Evolutionary conservation across 2,113 vertebrate species (phyloP).

Genomic region (Epinephelus fuscoguttatus): DNA sequence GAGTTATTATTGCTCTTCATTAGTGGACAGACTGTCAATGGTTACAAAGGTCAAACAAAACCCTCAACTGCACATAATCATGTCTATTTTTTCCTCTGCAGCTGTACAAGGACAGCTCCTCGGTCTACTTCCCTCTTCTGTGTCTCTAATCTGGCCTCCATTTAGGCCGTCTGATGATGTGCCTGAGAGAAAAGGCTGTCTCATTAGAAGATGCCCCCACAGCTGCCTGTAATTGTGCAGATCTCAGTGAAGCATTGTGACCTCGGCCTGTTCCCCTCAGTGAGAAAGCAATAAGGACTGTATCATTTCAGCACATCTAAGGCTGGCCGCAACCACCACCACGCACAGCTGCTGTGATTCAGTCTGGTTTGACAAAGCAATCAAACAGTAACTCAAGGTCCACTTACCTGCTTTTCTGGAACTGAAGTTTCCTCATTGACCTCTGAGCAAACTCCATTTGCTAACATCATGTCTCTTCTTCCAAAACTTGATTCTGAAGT

Average conservation of each 20-base stretch:
- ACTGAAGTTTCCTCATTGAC: too few species aligned
- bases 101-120: slow-evolving; percentile 4
- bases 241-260: slow-evolving; percentile 29
- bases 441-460: too few species aligned
- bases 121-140: neutral
- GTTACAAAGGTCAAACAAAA: slow-evolving; percentile 28
- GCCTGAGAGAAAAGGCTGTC: slow-evolving; percentile 41
- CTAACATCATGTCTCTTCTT: too few species aligned
- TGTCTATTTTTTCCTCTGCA: neutral
- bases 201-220: slow-evolving; percentile 42
- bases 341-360: neutral
- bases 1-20: slow-evolving; percentile 28
- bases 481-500: too few species aligned
- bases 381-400: neutral
- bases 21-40: slow-evolving; percentile 21
- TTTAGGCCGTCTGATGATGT: slow-evolving; percentile 32
- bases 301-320: neutral
- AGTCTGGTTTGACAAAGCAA: neutral
- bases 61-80: slow-evolving; percentile 11
- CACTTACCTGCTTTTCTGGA: too few species aligned
- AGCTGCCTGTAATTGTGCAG: slow-evolving; percentile 27
- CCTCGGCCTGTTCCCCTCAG: slow-evolving; percentile 1
- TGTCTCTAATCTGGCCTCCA: slow-evolving; percentile 7
- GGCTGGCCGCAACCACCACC: neutral
- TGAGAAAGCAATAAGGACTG: neutral